A percentile compares a stretch with the other conserved stretches of the same genome.
These are phyloP conservation scores for Sialis lutaria DNA, from an alignment of 2,888 invertebrate genomes.

Conservation along the genomic window DNA sequence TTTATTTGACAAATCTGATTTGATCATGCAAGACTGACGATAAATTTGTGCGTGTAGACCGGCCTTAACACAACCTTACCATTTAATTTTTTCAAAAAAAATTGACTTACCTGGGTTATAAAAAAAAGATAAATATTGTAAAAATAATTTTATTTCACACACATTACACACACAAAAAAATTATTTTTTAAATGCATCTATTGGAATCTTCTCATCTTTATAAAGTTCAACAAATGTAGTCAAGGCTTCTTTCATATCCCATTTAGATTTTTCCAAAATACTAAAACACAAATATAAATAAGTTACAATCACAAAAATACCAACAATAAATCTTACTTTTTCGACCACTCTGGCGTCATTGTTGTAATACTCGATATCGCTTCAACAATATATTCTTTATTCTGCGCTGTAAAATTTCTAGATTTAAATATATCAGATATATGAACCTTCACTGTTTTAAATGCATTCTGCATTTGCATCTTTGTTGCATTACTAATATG, in stretches of 20 bases:
- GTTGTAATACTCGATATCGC: constrained; percentile 17
- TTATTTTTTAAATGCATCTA: constrained; percentile 13
- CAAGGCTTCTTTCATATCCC: constrained; percentile 38
- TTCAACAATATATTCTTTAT: constrained; percentile 16
- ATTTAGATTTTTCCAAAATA: constrained; percentile 43
- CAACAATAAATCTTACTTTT: constrained; percentile 16
- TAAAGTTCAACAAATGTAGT: constrained; percentile 26
- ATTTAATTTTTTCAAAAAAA: no score
- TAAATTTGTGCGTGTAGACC: no score
- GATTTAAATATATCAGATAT: constrained; percentile 10
- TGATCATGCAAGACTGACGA: no score
- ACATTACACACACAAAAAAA: no score
- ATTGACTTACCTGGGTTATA: no score
- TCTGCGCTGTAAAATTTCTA: constrained; percentile 10
- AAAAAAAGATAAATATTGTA: no score
- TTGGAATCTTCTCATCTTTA: constrained; percentile 21
- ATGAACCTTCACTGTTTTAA: constrained; percentile 14
- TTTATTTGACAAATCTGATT: no score
- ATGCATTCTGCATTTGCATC: constrained; percentile 15
- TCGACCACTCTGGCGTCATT: constrained; percentile 19
- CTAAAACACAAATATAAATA: constrained; percentile 24
- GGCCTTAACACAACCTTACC: no score
- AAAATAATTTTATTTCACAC: no score
- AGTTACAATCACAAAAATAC: background rate
- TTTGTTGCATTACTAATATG: constrained; percentile 35